A percentile compares a stretch with the other conserved stretches of the same genome.
Evolutionary conservation across 2,797 vertebrate genomes (phyloP).

Genomic region (Meda fulgida): DNA sequence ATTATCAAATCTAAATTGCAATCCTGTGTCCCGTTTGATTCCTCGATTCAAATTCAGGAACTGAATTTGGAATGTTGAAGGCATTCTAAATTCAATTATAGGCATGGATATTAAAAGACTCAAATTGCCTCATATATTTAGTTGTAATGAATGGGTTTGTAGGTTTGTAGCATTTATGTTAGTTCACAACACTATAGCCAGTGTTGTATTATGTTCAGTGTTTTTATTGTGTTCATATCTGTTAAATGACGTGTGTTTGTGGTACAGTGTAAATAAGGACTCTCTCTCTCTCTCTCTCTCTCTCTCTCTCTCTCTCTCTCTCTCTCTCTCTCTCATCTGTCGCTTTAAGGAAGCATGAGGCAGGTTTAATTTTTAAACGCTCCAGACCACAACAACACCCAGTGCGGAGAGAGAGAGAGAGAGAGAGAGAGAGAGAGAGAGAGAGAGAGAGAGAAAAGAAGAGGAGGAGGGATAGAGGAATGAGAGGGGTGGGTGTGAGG

Average conservation of each 20-base stretch:
- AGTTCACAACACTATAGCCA: not conserved
- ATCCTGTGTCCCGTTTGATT: not conserved
- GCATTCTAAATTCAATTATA: not conserved
- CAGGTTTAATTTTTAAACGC: slow-evolving; percentile 60
- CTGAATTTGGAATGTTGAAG: not conserved
- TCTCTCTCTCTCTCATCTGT: slow-evolving; percentile 59
- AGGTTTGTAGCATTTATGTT: not conserved
- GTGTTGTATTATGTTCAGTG: too few species aligned
- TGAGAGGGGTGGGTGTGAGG: slow-evolving; percentile 44
- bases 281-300: not conserved
- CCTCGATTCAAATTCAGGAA: not conserved
- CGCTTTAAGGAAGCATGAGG: slow-evolving; percentile 75
- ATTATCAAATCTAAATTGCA: not conserved
- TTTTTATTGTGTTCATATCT: not conserved
- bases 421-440: slow-evolving; percentile 28
- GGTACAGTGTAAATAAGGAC: slow-evolving; percentile 18
- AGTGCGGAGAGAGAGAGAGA: slow-evolving; percentile 20
- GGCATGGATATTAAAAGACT: too few species aligned
- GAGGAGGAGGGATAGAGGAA: slow-evolving; percentile 44
- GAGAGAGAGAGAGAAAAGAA: slow-evolving; percentile 30
- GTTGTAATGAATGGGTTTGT: not conserved
- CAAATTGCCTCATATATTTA: not conserved
- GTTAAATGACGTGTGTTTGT: slow-evolving; percentile 10
- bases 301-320: slow-evolving; percentile 21
- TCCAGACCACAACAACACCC: slow-evolving; percentile 37